Evolutionary conservation across 2,888 invertebrate species (phyloP).

Genomic region (Scaptodrosophila latifasciaeformis): DNA sequence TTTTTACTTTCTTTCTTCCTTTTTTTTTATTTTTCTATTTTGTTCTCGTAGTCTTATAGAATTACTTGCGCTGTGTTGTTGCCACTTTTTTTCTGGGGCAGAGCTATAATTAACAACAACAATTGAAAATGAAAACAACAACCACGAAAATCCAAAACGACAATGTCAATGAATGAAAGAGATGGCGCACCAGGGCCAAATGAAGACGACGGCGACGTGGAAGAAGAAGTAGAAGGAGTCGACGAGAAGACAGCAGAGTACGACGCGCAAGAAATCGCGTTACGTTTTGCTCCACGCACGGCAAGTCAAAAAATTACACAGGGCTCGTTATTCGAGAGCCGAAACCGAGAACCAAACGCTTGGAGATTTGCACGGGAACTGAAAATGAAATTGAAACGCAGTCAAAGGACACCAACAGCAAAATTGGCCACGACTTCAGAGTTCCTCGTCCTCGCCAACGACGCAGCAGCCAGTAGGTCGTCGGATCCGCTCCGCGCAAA

Average conservation of each 20-base stretch:
- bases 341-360: constrained; percentile 48
- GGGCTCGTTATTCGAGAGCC: too few relatives aligned
- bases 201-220: background rate
- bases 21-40: constrained; percentile 19
- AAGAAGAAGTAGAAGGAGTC: background rate
- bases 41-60: too few relatives aligned
- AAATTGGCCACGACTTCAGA: constrained; percentile 37
- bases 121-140: constrained; percentile 17
- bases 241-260: too few relatives aligned
- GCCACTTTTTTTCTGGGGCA: constrained; percentile 53
- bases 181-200: too few relatives aligned
- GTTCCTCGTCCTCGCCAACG: background rate
- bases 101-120: constrained; percentile 4
- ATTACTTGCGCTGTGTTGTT: constrained; percentile 36
- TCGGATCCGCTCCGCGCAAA: constrained; percentile 24
- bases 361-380: constrained; percentile 63
- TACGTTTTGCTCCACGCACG: background rate
- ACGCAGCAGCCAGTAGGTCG: constrained; percentile 21
- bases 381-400: constrained; percentile 55
- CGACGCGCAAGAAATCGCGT: background rate
- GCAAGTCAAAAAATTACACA: background rate
- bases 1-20: background rate
- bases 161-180: too few relatives aligned
- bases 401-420: too few relatives aligned
- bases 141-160: constrained; percentile 27